phyloP scores from a whole-genome alignment of 2,797 vertebrate genomes.

The Characodon lateralis region DNA sequence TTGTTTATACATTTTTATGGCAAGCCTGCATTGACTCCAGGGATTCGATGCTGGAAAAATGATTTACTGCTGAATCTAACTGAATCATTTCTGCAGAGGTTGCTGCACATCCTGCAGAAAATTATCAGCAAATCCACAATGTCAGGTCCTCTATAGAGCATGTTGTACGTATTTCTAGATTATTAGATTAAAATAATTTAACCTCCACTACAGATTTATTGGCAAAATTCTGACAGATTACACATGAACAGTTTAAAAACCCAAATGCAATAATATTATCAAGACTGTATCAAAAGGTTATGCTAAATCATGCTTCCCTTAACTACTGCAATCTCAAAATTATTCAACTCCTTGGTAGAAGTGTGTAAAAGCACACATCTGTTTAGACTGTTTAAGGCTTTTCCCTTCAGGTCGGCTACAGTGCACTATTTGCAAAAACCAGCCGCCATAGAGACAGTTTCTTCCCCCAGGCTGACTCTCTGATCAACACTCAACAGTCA shows the following conservation, averaged over 20 bases:
- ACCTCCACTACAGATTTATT: neutral
- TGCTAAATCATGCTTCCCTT: neutral
- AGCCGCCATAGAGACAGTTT: neutral
- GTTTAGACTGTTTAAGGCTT: neutral
- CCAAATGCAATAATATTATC: neutral
- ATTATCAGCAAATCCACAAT: conserved; percentile 18
- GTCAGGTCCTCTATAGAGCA: neutral
- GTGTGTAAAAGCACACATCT: neutral
- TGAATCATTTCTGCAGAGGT: conserved; percentile 27
- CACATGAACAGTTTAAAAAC: neutral
- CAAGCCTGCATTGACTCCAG: conserved; percentile 26
- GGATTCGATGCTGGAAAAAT: conserved; percentile 9
- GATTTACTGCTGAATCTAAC: conserved; percentile 46
- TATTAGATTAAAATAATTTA: neutral
- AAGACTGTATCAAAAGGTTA: neutral
- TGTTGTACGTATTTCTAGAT: neutral
- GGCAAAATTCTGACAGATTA: neutral
- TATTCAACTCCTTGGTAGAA: neutral
- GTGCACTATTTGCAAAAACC: neutral
- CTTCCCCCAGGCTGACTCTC: neutral
- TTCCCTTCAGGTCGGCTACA: neutral
- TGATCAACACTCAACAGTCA: neutral
- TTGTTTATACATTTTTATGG: conserved; percentile 8
- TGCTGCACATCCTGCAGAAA: conserved; percentile 35
- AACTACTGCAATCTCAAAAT: neutral